Evolutionary conservation across 2,888 invertebrate genomes (phyloP).

Genomic region (Oligia strigilis): DNA sequence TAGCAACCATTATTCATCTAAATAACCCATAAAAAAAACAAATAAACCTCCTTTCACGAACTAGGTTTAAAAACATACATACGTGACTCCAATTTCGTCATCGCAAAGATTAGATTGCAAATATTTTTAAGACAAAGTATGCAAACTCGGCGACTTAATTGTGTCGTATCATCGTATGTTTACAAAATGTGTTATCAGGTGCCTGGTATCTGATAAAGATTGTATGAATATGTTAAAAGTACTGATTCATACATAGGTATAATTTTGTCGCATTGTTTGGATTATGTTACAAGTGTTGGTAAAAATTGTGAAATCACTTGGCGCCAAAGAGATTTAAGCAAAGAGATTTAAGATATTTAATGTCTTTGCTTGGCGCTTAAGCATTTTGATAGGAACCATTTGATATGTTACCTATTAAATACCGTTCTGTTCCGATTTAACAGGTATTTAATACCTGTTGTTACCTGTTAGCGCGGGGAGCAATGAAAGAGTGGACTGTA

Average conservation of each 20-base stretch:
- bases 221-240: constrained; percentile 33
- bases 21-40: constrained; percentile 15
- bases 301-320: constrained; percentile 12
- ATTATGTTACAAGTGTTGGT: constrained; percentile 1
- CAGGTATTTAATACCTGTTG: too few species aligned
- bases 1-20: background rate
- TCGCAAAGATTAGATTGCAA: constrained; percentile 51
- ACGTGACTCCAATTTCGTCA: constrained; percentile 58
- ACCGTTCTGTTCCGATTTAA: too few species aligned
- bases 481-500: too few species aligned
- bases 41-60: constrained; percentile 31
- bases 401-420: background rate
- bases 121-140: constrained; percentile 60
- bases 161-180: constrained; percentile 37
- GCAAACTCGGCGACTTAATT: constrained; percentile 41
- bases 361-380: background rate
- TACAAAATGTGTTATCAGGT: constrained; percentile 50
- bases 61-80: constrained; percentile 27
- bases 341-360: too few species aligned
- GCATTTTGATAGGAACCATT: background rate
- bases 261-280: constrained; percentile 28
- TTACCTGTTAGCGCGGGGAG: too few species aligned
- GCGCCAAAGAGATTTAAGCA: background rate
- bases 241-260: constrained; percentile 38
- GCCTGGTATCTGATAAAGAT: constrained; percentile 44